Evolutionary conservation across 2,797 vertebrate species (phyloP), one percentile per base, ranked within the genome.

Genomic region (Lacerta viridis): DNA sequence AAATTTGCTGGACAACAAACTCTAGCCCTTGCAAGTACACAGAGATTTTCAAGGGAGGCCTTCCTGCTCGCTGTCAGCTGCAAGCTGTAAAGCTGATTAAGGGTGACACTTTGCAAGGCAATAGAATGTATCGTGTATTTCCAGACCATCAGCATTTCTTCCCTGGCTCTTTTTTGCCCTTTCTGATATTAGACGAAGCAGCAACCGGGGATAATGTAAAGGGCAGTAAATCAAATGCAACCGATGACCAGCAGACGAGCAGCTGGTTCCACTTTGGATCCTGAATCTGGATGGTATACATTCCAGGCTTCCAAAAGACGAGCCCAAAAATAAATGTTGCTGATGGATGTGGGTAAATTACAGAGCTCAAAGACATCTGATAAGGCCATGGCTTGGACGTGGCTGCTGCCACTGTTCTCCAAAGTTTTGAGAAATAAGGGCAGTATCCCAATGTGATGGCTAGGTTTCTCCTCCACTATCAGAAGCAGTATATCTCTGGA

Each of bases 1-100:
- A 46, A 11, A 9, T 46, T 46, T 46, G 18, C 17, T 88, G 25
- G 27, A 27, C 3, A 82, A 39, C 64, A 29, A 86, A 61, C 75
- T 79, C 80, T 66, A 33, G 43, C 83, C 75, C 86, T 76, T 83
- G 18, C 18, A 66, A 80, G 82, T 86, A 83, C 29, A 82, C 0
- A 0, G 89, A 6, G 78, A 29, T 91, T 91, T 90, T 76, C 61
- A 90, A 90, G 83, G 79, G 85, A 85, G 84, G 85, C 85, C 25
- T 71, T 55, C 82, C 64, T 75, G 23, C 74, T 94, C 90, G 87
- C 77, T 79, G 80, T 66, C 23, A 9, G 36, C 84, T 92, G 87
- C 10, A 75, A 74, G 74, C 18, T 1, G 86, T 88, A 90, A 83
- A 92, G 23, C 1, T 94, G 84, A 94, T 93, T 94, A 91, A 94